A percentile compares a stretch with the other conserved stretches of the same genome.
These are phyloP conservation scores for Caprella mutica DNA, from an alignment of 2,888 invertebrate species.

Conservation along the genomic window DNA sequence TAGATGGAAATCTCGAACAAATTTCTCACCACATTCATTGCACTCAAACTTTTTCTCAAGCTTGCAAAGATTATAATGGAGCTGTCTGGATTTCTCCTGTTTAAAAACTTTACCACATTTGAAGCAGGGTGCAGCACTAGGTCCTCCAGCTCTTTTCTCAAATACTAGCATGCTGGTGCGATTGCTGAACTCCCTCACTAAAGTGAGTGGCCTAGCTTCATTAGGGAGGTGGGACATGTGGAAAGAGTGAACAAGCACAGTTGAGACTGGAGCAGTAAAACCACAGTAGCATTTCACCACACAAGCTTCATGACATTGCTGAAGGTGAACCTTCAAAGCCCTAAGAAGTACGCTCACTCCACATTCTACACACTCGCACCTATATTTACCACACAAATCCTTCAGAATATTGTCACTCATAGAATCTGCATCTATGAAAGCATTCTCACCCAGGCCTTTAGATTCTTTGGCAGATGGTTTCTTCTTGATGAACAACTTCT, in stretches of 20 bases:
- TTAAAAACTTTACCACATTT: constrained; percentile 32
- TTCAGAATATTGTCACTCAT: constrained; percentile 31
- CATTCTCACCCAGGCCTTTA: constrained; percentile 31
- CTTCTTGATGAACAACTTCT: constrained; percentile 13
- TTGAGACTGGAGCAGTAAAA: constrained; percentile 21
- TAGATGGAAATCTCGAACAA: constrained; percentile 31
- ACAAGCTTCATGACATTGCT: constrained; percentile 19
- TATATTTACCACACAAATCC: constrained; percentile 28
- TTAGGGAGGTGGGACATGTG: constrained; percentile 31
- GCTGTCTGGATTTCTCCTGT: constrained; percentile 31
- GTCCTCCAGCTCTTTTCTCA: constrained; percentile 20
- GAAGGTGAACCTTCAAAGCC: constrained; percentile 15
- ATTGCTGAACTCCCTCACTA: constrained; percentile 13
- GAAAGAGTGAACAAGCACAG: constrained; percentile 30
- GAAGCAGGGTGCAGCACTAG: constrained; percentile 27
- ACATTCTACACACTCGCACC: constrained; percentile 30
- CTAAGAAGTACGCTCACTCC: constrained; percentile 25
- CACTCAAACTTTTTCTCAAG: constrained; percentile 33
- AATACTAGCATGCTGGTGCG: constrained; percentile 23
- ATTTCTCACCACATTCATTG: constrained; percentile 33
- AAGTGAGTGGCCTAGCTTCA: constrained; percentile 28
- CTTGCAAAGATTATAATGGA: constrained; percentile 32
- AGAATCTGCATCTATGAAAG: constrained; percentile 23
- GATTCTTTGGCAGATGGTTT: constrained; percentile 3
- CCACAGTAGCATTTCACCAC: constrained; percentile 30